Conservation (phyloP, 2,113 vertebrate species). For the Theropithecus gelada region DNA sequence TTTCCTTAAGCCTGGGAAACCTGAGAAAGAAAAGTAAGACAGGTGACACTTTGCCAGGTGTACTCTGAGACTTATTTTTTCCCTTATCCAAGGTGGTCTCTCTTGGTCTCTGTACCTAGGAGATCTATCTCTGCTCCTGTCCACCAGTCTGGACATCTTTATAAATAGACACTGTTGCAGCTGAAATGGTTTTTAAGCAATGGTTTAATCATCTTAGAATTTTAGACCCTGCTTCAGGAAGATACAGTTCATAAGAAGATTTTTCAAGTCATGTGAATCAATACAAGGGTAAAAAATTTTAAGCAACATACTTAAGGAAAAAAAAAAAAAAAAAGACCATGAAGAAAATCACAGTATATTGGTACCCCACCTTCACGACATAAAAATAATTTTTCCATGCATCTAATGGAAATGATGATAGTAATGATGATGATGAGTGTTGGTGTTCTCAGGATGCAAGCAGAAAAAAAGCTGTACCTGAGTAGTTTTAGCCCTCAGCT, state of each 20-base stretch:
- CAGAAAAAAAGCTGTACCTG: neutral
- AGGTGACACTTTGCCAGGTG: neutral
- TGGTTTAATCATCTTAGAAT: neutral
- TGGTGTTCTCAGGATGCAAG: neutral
- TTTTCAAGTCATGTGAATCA: neutral
- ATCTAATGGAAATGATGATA: neutral
- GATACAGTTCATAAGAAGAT: neutral
- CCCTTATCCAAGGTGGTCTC: neutral
- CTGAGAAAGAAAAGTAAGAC: neutral
- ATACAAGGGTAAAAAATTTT: conserved; percentile 1
- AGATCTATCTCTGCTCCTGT: neutral
- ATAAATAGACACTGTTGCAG: neutral
- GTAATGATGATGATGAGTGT: neutral
- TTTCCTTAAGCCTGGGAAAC: neutral
- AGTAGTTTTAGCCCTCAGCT: neutral
- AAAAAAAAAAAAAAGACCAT: neutral
- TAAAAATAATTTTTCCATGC: neutral
- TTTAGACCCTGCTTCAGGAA: neutral
- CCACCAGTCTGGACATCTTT: neutral
- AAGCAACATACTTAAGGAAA: neutral
- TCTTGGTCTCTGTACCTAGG: neutral
- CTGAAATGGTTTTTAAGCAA: neutral
- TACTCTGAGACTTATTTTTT: neutral
- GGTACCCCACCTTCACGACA: neutral
- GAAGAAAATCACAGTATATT: neutral